Base-by-base conservation (phyloP, 2,797 vertebrate species). In the Hybognathus amarus region DNA sequence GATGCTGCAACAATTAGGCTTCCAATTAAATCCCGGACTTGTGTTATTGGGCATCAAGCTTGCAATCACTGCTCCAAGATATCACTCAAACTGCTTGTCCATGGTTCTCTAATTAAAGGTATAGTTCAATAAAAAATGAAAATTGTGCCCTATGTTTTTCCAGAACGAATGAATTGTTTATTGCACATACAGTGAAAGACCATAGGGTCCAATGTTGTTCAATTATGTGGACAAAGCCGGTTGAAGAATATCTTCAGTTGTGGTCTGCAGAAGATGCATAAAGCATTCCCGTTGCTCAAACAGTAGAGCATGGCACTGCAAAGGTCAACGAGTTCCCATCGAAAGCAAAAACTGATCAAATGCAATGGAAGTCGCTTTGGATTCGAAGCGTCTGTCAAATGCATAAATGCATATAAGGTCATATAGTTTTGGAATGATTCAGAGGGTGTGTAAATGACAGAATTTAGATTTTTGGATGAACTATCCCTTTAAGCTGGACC, bases 1-100 rank as follows among this genome's bases (percentile, higher is more conserved):
- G 89, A 87, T 89, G 88, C 86, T 3, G 77, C 87, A 88, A 84
- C 91, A 86, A 87, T 94, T 94, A 93, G 87, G 85, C 88, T 89
- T 90, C 92, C 91, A 94, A 95, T 94, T 84, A 85, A 80, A 76
- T 63, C 75, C 64, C 0, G 15, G 27, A 1, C 82, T 83, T 68
- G 20, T 30, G 33, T 33, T 42, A 69, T 13, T 85, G 70, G 22
- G 69, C 11, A 24, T 64, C 77, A 81, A 67, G 59, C 71, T 42
- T 13, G 64, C 66, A 66, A 30, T 77, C 73, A 52, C 74, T 83
- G 68, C 54, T 82, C 36, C 7, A 17, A 59, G 64, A 59, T 69
- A 77, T 47, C 38, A 6, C 40, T 83, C 66, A 47, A 70, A 77
- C 15, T 36, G 50, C 45, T 75, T 75, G 22, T 82, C 38, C 15